A percentile compares a stretch with the other conserved stretches of the same genome.
These are phyloP conservation scores for Montipora capitata DNA, from an alignment of 92 coral and sea anemone species.

Conservation along the genomic window DNA sequence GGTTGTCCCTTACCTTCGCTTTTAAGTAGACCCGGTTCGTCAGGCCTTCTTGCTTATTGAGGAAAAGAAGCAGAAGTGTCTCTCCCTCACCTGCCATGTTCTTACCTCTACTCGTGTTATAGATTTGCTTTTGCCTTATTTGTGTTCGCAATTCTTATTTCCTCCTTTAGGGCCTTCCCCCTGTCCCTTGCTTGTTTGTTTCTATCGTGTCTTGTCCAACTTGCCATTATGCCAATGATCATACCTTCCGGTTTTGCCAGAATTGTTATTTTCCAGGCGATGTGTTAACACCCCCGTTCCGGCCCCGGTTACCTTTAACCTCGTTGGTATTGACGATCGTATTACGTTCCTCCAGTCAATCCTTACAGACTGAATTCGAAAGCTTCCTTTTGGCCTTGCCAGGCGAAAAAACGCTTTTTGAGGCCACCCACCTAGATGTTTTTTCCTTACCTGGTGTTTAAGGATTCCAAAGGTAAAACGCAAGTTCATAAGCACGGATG, in stretches of 20 bases:
- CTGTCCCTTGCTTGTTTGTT: constrained; percentile 6
- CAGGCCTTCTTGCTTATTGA: too few relatives aligned
- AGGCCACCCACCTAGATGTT: constrained; percentile 52
- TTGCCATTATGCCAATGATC: constrained; percentile 48
- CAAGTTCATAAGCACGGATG: constrained; percentile 65
- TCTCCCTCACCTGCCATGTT: too few relatives aligned
- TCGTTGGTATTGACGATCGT: not conserved
- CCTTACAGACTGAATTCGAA: constrained; percentile 9
- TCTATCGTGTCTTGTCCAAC: constrained; percentile 41
- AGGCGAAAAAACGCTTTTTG: constrained; percentile 31
- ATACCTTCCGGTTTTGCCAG: constrained; percentile 8
- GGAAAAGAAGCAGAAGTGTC: too few relatives aligned
- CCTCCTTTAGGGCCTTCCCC: not conserved
- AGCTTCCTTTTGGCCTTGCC: constrained; percentile 40
- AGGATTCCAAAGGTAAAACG: constrained; percentile 48
- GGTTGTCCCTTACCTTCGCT: constrained; percentile 66
- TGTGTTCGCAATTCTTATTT: not conserved
- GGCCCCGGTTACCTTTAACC: not conserved
- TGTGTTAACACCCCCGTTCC: not conserved
- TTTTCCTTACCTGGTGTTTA: constrained; percentile 44
- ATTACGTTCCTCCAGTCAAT: constrained; percentile 20
- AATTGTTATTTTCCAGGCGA: constrained; percentile 24
- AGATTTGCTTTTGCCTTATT: not conserved
- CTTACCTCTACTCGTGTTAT: not conserved
- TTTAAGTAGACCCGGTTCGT: not conserved